Conservation (phyloP, 2,797 vertebrate genomes). For the Taeniopygia guttata region DNA sequence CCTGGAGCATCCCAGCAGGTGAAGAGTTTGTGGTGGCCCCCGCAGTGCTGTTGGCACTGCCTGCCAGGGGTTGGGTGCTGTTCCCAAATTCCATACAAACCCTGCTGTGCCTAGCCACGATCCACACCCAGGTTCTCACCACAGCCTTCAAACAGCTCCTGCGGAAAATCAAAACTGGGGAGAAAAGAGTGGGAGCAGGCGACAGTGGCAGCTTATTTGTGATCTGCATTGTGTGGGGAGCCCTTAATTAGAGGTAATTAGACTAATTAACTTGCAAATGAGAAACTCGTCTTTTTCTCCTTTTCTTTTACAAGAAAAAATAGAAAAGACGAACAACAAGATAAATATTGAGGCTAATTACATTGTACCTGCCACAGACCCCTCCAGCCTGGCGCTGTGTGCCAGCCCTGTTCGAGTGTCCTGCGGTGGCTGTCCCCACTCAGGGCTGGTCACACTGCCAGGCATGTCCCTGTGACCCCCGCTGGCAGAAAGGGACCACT, state of each 20-base stretch:
- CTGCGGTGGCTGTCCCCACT: not conserved
- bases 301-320: constrained; percentile 16
- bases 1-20: not conserved
- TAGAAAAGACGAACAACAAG: constrained; percentile 57
- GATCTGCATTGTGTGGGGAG: constrained; percentile 73
- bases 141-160: not conserved
- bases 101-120: not conserved
- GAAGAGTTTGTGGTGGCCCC: not conserved
- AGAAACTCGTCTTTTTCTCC: constrained; percentile 78
- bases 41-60: not conserved
- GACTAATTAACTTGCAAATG: constrained; percentile 87
- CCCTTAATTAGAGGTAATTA: constrained; percentile 89
- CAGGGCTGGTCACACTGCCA: not conserved
- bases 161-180: not conserved
- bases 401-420: not conserved
- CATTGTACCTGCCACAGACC: constrained; percentile 40
- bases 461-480: accelerated
- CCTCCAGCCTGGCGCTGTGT: accelerated
- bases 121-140: not conserved
- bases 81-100: not conserved
- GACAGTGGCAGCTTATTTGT: constrained; percentile 39
- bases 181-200: constrained; percentile 23
- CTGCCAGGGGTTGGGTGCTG: accelerated
- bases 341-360: constrained; percentile 80
- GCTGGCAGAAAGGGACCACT: not conserved